phyloP scores from a whole-genome alignment of 2,113 vertebrate species.

The Phrynocephalus versicolor region DNA sequence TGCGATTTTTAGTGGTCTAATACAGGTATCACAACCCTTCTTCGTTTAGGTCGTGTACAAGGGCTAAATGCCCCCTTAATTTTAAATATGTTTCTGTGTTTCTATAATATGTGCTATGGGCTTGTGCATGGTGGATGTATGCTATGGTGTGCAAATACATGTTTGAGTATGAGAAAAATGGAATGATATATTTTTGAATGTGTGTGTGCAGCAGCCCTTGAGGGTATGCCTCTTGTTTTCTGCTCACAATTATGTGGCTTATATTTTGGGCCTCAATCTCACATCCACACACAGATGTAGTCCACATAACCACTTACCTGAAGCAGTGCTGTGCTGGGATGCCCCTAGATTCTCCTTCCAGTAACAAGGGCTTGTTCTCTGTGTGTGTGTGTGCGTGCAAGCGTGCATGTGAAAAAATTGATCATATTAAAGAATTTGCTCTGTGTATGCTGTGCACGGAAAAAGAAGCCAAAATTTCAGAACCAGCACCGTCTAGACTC shows the following conservation, averaged over 20 bases:
- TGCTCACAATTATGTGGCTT: neutral
- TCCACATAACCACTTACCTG: neutral
- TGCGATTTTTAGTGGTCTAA: too few species aligned
- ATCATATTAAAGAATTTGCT: neutral
- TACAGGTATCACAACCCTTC: too few species aligned
- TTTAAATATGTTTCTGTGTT: neutral
- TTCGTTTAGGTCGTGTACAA: too few species aligned
- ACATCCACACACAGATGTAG: neutral
- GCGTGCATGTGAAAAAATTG: too few species aligned
- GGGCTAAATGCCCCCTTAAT: too few species aligned
- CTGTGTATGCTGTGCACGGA: neutral
- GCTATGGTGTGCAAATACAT: neutral
- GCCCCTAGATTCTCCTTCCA: neutral
- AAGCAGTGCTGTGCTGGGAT: neutral
- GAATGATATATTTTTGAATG: neutral
- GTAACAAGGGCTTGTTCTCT: neutral
- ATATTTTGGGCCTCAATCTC: neutral
- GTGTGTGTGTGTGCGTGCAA: neutral
- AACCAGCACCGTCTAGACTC: neutral
- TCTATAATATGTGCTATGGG: neutral
- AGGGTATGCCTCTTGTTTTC: neutral
- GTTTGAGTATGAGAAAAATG: neutral
- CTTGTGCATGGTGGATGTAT: neutral
- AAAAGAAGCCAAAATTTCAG: neutral
- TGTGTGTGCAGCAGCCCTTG: neutral